Base-by-base conservation (phyloP, 2,113 vertebrate genomes). In the Onychostruthus taczanowskii region DNA sequence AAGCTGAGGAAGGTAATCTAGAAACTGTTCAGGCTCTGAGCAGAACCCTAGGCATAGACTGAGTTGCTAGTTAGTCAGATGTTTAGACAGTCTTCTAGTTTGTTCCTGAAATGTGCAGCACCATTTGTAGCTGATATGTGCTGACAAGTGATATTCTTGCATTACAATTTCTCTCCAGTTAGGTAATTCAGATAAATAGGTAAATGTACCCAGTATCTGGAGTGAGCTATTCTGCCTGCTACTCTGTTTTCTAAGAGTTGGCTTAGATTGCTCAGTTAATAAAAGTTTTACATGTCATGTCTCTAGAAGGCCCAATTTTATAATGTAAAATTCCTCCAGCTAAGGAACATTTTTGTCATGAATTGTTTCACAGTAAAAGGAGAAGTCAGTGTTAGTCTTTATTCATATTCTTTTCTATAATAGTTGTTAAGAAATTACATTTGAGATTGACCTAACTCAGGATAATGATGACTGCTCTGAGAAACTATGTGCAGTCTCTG, bases 101-200 rank as follows among this genome's bases (percentile, higher is more conserved):
- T 94, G 82, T 93, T 96, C 47, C 33, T 96, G 68, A 90, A 94
- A 91, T 46, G 59, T 90, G 33, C 58, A 90, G 85, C 44, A 44
- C 83, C 81, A 95, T 56, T 96, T 97, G 96, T 85, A 90, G 69
- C 81, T 94, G 91, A 91, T 91, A 91, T 50, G 82, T 89, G 76
- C 89, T 97, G 95, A 92, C 83, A 94, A 92, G 44, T 90, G 74
- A 56, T 97, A 95, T 95, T 97, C 97, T 97, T 82, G 70, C 75
- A 92, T 86, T 69, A 76, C 43, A 76, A 9, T 93, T 95, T 63
- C 89, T 64, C 37, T 76, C 82, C 72, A 85, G 73, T 91, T 96
- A 69, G 76, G 47, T 95, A 93, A 96, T 95, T 95, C 90, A 95
- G 95, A 93, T 92, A 87, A 89, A 93, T 44, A 23, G 67, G 80